Evolutionary conservation across 1,140 invertebrate genomes (phyloP).

Genomic region (Drosophila tropicalis): DNA sequence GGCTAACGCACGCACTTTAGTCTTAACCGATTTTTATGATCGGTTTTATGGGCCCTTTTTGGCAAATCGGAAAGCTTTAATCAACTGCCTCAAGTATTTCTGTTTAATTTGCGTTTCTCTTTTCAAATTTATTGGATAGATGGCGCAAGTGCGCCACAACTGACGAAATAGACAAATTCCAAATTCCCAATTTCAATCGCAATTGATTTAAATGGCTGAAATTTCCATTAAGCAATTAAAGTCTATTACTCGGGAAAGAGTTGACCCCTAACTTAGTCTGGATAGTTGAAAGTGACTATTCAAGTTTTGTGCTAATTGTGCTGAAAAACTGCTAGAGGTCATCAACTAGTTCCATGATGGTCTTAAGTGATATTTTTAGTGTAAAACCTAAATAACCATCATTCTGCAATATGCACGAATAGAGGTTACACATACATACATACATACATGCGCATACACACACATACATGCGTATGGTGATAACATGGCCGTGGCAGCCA

Average conservation of each 20-base stretch:
- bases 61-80: constrained; percentile 7
- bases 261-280: not conserved
- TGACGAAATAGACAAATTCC: constrained; percentile 12
- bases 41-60: constrained; percentile 15
- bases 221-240: not conserved
- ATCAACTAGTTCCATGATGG: not conserved
- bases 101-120: constrained; percentile 14
- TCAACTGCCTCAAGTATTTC: not conserved
- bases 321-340: not conserved
- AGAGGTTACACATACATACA: no score
- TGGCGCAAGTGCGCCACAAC: constrained; percentile 13
- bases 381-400: not conserved
- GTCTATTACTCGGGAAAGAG: not conserved
- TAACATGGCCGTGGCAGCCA: no score
- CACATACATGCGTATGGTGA: no score
- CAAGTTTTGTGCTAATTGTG: not conserved
- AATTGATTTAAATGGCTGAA: not conserved
- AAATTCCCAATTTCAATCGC: not conserved
- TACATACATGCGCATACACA: no score
- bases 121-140: constrained; percentile 12
- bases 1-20: constrained; percentile 14
- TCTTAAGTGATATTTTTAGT: not conserved
- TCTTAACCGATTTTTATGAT: constrained; percentile 10
- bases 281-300: not conserved
- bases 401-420: not conserved